Conservation (phyloP, 2,113 vertebrate species). For the Eulemur rufifrons region DNA sequence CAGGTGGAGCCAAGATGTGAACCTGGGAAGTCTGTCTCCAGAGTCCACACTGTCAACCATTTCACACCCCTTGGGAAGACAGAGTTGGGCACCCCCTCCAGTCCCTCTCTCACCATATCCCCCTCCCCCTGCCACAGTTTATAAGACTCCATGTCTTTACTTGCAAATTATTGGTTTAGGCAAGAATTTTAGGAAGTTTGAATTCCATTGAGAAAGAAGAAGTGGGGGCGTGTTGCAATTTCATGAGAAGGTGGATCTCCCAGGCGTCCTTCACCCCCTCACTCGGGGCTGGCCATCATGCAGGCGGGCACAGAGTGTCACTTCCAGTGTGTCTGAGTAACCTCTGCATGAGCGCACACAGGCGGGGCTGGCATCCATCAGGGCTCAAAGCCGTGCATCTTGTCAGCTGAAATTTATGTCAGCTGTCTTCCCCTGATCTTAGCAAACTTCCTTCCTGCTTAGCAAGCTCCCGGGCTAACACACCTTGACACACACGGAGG, state of each 20-base stretch:
- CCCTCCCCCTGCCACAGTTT: not conserved
- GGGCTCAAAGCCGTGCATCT: not conserved
- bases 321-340: not conserved
- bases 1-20: not conserved
- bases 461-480: not conserved
- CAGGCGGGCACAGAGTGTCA: not conserved
- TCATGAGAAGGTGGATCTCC: not conserved
- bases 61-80: not conserved
- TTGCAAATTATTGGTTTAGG: not conserved
- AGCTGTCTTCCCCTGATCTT: not conserved
- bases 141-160: not conserved
- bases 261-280: not conserved
- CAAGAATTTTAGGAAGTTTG: not conserved
- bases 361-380: not conserved
- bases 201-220: not conserved
- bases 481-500: not conserved
- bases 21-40: not conserved
- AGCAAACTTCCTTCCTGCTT: not conserved
- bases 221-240: not conserved
- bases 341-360: not conserved
- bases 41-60: not conserved
- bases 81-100: not conserved
- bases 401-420: slow-evolving; percentile 34
- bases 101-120: too few species aligned
- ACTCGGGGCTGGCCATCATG: not conserved